These are phyloP conservation scores for Neofelis nebulosa DNA, from an alignment of 2,113 vertebrate species.

Conservation along the genomic window DNA sequence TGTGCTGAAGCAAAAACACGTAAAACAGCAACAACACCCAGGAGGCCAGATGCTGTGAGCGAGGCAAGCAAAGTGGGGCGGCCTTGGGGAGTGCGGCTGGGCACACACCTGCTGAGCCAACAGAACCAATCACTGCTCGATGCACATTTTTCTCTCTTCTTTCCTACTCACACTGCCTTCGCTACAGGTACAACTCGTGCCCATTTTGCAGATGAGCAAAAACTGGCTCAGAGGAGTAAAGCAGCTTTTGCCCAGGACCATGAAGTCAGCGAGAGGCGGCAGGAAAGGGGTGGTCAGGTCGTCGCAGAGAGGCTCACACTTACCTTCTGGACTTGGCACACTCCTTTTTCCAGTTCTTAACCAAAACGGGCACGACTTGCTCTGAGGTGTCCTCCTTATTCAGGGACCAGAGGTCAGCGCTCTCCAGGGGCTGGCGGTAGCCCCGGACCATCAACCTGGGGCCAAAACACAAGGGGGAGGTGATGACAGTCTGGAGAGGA, in stretches of 20 bases:
- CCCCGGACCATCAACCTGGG: constrained; percentile 92
- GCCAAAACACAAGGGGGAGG: not conserved
- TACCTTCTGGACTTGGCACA: constrained; percentile 91
- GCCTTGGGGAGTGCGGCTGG: rapidly evolving
- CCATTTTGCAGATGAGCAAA: not conserved
- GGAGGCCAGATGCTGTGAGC: not conserved
- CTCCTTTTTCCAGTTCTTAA: constrained; percentile 91
- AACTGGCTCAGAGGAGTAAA: rapidly evolving
- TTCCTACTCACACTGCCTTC: not conserved
- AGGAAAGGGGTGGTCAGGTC: rapidly evolving
- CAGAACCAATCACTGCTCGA: rapidly evolving
- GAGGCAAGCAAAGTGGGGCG: rapidly evolving
- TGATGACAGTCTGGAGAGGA: rapidly evolving
- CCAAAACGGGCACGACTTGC: constrained; percentile 90
- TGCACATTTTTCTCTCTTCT: not conserved
- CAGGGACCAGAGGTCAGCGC: constrained; percentile 95
- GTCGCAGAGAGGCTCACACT: constrained; percentile 46
- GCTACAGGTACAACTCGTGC: rapidly evolving
- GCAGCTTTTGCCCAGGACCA: not conserved
- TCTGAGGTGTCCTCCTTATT: constrained; percentile 92
- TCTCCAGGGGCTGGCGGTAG: constrained; percentile 91
- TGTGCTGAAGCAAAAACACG: not conserved
- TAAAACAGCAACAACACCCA: not conserved
- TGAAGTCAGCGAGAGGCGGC: rapidly evolving
- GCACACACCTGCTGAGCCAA: rapidly evolving